phyloP scores from a whole-genome alignment of 2,888 invertebrate genomes.

The Tetanocera ferruginea region DNA sequence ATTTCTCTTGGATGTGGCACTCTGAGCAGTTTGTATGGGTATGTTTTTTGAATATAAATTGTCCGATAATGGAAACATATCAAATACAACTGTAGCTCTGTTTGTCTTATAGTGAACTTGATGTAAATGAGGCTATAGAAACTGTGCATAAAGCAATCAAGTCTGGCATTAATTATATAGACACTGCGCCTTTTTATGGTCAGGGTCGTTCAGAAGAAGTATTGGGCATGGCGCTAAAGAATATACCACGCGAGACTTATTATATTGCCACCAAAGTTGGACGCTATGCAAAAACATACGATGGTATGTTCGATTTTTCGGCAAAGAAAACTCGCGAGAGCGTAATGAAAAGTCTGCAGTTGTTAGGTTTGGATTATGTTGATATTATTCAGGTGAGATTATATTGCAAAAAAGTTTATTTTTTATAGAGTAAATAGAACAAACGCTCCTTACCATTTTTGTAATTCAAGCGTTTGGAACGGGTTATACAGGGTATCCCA shows the following conservation, averaged over 20 bases:
- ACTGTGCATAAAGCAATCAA: slow-evolving; percentile 81
- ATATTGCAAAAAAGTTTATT: neutral
- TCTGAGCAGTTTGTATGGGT: slow-evolving; percentile 80
- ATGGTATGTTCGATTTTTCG: slow-evolving; percentile 89
- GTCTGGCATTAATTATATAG: slow-evolving; percentile 90
- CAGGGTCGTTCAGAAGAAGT: slow-evolving; percentile 86
- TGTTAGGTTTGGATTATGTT: slow-evolving; percentile 84
- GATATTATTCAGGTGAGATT: slow-evolving; percentile 86
- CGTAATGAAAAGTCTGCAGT: slow-evolving; percentile 80
- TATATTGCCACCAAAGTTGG: slow-evolving; percentile 95
- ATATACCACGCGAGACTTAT: slow-evolving; percentile 84
- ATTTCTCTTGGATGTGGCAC: slow-evolving; percentile 83
- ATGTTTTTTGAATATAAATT: slow-evolving; percentile 49
- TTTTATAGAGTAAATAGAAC: neutral
- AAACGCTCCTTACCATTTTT: no score
- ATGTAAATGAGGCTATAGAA: slow-evolving; percentile 77
- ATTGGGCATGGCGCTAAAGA: slow-evolving; percentile 85
- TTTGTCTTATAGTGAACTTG: slow-evolving; percentile 71
- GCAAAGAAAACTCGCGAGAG: slow-evolving; percentile 80
- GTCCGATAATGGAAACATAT: neutral
- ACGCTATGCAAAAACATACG: slow-evolving; percentile 80
- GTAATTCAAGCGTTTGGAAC: no score
- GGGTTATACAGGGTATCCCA: no score
- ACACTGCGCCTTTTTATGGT: slow-evolving; percentile 95
- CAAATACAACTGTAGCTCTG: neutral